These are phyloP conservation scores for Paracentrotus lividus DNA, from an alignment of 53 echinoderm and acorn worm genomes.

Conservation along the genomic window DNA sequence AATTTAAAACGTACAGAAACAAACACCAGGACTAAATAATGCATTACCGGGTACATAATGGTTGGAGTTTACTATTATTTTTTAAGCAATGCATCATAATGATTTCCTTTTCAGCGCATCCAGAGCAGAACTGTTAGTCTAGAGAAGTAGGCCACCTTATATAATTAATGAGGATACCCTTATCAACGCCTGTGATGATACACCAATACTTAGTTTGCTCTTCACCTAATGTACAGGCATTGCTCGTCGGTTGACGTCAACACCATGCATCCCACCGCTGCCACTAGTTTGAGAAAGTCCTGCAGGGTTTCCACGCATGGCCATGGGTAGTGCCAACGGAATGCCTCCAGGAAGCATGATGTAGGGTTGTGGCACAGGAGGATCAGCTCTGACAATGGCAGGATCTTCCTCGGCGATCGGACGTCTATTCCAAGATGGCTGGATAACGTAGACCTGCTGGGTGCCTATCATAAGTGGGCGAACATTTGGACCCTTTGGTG, in stretches of 20 bases:
- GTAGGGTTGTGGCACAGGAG: slow-evolving; percentile 34
- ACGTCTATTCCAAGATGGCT: slow-evolving; percentile 25
- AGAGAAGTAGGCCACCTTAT: too few species aligned
- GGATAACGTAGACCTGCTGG: slow-evolving; percentile 30
- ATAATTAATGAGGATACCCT: too few species aligned
- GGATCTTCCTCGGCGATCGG: slow-evolving; percentile 55
- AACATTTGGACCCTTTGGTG: slow-evolving; percentile 42
- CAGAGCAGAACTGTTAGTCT: not conserved
- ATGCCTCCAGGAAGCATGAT: slow-evolving; percentile 39
- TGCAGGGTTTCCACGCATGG: not conserved
- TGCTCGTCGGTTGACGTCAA: not conserved
- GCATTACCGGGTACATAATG: too few species aligned
- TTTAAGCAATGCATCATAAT: too few species aligned
- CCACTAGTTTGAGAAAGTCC: not conserved
- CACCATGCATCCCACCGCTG: not conserved
- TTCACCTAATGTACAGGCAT: not conserved
- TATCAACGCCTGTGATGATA: not conserved
- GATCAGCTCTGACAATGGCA: slow-evolving; percentile 20
- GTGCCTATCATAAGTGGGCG: slow-evolving; percentile 24
- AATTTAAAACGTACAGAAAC: too few species aligned
- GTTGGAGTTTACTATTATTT: too few species aligned
- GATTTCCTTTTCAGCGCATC: too few species aligned
- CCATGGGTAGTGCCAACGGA: not conserved
- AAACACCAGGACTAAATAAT: too few species aligned
- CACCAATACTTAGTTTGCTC: not conserved